Evolutionary conservation across 1,140 invertebrate species (phyloP), one percentile per base, ranked within the genome.

Genomic region (Papilio polytes): DNA sequence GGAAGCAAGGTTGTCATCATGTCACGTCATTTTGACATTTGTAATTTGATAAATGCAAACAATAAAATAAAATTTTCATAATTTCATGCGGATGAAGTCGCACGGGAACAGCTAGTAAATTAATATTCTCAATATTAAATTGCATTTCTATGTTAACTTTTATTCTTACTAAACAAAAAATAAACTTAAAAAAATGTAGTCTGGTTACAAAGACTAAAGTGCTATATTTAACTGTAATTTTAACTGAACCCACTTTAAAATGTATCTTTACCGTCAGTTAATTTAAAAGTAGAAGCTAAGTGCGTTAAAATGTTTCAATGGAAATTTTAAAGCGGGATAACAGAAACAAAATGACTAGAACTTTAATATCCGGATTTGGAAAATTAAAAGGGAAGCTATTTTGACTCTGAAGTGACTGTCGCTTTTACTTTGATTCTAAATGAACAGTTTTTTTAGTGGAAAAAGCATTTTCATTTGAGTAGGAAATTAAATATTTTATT

Each of bases 301-400:
- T 70, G 63, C 63, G 63, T 70, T 70, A 70, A 70, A 70, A 70
- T 3, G 63, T 36, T 63, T 63, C 22, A 63, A 26, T 22, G 59
- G 12, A 26, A 26, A 36, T 41, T 73, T 73, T 73, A 9, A 26
- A 41, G 36, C 36, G 36, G 15, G 26, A 36, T 72, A 73, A 46
- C n/a, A 20, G 72, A 74, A 46, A 41, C 46, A 22, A 76, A 76
- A 76, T 53, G 44, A 76, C 74, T 76, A 3, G 46, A 76, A 48
- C n/a, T 76, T 51, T 76, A 76, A 76, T 76, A 53, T 76, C 74
- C 74, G 74, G 74, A 31, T 51, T 46, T 48, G 41, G 18, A 20
- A 51, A 76, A 76, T 76, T 44, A 76, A 76, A 76, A 76, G 20
- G 46, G 44, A 76, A 51, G 46, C 74, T 26, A 51, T 51, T 20